These are phyloP conservation scores for Daubentonia madagascariensis DNA, from an alignment of 2,113 vertebrate species.

Conservation along the genomic window DNA sequence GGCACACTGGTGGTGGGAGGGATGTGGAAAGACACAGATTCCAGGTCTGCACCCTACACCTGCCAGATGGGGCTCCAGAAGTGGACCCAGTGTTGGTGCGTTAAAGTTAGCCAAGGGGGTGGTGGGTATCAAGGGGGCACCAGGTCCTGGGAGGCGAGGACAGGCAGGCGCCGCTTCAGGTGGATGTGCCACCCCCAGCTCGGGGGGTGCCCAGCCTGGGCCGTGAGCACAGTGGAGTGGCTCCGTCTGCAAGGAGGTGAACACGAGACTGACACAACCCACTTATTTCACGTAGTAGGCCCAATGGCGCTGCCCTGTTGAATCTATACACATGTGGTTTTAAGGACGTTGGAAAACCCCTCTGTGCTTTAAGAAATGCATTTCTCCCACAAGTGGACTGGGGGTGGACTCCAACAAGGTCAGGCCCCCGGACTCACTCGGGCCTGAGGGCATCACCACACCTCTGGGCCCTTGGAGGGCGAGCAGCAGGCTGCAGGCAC, in stretches of 20 bases:
- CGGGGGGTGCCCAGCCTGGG: too few relatives aligned
- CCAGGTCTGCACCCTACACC: rapidly evolving
- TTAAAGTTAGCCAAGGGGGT: neutral
- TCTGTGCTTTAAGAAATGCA: neutral
- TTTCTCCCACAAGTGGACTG: neutral
- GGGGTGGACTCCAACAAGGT: rapidly evolving
- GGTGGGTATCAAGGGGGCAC: rapidly evolving
- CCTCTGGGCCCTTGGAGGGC: too few relatives aligned
- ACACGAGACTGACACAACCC: rapidly evolving
- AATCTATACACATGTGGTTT: rapidly evolving
- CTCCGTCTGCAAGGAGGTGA: too few relatives aligned
- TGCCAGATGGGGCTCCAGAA: neutral
- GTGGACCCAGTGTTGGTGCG: too few relatives aligned
- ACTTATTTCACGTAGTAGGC: neutral
- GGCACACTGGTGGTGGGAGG: too few relatives aligned
- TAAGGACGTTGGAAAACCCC: neutral
- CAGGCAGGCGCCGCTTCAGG: rapidly evolving
- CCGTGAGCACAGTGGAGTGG: too few relatives aligned
- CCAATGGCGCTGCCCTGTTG: rapidly evolving
- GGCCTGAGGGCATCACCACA: rapidly evolving
- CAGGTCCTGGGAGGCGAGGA: rapidly evolving
- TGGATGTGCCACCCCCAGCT: neutral
- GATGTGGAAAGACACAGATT: rapidly evolving
- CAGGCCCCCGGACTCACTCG: rapidly evolving
- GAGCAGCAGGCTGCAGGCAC: neutral